Evolutionary conservation across 2,888 invertebrate genomes (phyloP).

Genomic region (Nephrotoma appendiculata): DNA sequence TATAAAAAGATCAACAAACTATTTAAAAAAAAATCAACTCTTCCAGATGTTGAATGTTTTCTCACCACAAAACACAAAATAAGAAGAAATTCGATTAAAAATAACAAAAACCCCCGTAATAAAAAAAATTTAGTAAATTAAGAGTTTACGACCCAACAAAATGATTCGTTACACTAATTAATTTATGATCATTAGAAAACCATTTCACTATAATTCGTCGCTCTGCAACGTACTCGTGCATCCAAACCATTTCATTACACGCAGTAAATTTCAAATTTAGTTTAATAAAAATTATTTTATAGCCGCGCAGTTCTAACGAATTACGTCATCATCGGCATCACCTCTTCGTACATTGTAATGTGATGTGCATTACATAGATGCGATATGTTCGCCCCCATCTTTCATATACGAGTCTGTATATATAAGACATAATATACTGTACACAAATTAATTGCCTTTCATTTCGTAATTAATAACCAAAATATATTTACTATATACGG

Average conservation of each 20-base stretch:
- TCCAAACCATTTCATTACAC: neutral
- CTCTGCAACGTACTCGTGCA: no score
- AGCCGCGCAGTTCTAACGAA: neutral
- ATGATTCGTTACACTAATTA: neutral
- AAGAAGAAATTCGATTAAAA: neutral
- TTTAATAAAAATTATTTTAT: neutral
- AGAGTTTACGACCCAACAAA: neutral
- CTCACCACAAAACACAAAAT: neutral
- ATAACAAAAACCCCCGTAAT: neutral
- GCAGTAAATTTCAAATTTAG: neutral
- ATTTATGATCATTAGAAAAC: neutral
- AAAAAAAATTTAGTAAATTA: neutral
- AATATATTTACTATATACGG: neutral
- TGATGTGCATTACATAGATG: no score
- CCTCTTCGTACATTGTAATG: neutral
- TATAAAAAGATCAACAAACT: neutral
- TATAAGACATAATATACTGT: neutral
- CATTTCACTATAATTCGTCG: neutral
- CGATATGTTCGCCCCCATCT: neutral
- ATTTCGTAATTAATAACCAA: neutral
- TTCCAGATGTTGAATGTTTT: neutral
- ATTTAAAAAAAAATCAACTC: neutral
- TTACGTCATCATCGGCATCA: neutral
- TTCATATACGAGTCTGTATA: neutral
- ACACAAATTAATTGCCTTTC: neutral